Evolutionary conservation across 2,888 invertebrate genomes (phyloP), one percentile per base, ranked within the genome.

Genomic region (Keiferia lycopersicella): DNA sequence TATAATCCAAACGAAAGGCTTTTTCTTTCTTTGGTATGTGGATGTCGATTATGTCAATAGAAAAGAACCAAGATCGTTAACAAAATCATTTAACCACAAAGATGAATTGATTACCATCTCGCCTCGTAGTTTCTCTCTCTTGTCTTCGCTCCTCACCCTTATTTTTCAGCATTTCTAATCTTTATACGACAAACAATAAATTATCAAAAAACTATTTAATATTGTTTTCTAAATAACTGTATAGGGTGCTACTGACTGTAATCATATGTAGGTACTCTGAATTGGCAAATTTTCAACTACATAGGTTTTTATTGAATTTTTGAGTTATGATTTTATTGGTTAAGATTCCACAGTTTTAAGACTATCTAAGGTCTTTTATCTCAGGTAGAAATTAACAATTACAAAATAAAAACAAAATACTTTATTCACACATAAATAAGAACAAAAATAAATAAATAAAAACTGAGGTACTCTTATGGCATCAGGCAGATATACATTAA

Each of bases 381-480:
- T 56, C 39, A 38, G 26, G 41, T 62, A 11, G 18, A 34, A 48
- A 41, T 20, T 6, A 39, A 34, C 20, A 34, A 56, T 63, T 16
- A 64, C 64, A 64, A 66, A 64, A 65, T 71, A 65, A 69, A 66
- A 67, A 75, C 69, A 68, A 71, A n/a, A 78, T 76, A 74, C 72
- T 77, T 72, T 77, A 73, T 77, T 78, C 63, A 64, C 65, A 62
- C 66, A 41, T 68, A 67, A 74, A 76, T 72, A 76, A 77, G 80
- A 77, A 84, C 10, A 34, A 34, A 84, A 79, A 83, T n/a, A 45
- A 53, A 62, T 79, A 78, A 78, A 77, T 73, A 8, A 39, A 62
- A 22, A 78, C 76, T 86, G 86, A 88, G 88, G 87, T 88, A 88
- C 82, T 83, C 77, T 69, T 77, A 81, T 82, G 81, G 82, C 83